Evolutionary conservation across 2,113 vertebrate genomes (phyloP).

Genomic region (pig (Sus scrofa)): DNA sequence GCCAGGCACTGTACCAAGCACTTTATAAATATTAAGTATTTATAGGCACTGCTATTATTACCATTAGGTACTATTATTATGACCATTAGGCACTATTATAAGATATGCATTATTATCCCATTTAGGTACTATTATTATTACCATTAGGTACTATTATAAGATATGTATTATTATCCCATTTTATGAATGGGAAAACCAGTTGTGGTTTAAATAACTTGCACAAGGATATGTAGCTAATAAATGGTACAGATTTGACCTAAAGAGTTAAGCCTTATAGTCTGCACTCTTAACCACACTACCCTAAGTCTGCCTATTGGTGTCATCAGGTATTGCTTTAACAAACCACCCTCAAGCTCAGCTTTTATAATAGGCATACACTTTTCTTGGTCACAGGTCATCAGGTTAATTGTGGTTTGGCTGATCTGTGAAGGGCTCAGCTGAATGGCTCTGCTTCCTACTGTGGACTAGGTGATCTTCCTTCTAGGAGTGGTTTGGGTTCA

Average conservation of each 20-base stretch:
- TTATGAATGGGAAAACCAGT: conserved; percentile 19
- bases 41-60: no score
- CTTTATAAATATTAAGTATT: conserved; percentile 25
- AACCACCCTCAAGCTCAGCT: not conserved
- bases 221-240: not conserved
- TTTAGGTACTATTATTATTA: not conserved
- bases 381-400: not conserved
- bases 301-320: not conserved
- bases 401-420: not conserved
- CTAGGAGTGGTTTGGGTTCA: not conserved
- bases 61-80: not conserved
- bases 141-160: not conserved
- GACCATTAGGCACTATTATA: not conserved
- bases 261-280: not conserved
- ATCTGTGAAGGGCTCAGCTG: not conserved
- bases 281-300: not conserved
- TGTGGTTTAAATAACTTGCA: conserved; percentile 42
- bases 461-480: not conserved
- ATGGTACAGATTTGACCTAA: not conserved
- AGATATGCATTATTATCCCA: not conserved
- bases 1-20: not conserved
- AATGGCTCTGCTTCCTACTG: not conserved
- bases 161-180: not conserved
- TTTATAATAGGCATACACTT: not conserved
- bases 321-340: not conserved